These are phyloP conservation scores for Acanthurus lineatus DNA, from an alignment of 2,797 vertebrate species.

Conservation along the genomic window DNA sequence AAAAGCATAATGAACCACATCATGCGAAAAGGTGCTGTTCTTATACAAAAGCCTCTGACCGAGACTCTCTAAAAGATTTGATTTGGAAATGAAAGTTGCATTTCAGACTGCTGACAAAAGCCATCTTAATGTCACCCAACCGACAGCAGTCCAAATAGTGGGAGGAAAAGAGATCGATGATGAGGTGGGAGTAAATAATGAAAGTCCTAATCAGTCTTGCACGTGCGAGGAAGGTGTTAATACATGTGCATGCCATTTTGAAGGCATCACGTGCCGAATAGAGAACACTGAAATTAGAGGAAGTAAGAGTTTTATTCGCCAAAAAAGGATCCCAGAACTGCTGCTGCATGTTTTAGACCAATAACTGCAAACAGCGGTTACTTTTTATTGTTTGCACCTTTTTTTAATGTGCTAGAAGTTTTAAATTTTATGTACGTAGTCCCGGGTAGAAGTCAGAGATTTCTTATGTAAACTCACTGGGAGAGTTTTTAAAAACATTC, in stretches of 20 bases:
- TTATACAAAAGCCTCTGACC: not conserved
- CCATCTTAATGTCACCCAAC: not conserved
- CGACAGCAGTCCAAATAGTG: not conserved
- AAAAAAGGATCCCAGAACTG: not conserved
- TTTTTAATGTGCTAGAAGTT: not conserved
- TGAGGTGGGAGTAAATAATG: slow-evolving; percentile 35
- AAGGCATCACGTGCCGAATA: slow-evolving; percentile 54
- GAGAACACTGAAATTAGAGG: slow-evolving; percentile 43
- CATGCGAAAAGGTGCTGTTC: not conserved
- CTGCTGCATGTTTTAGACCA: not conserved
- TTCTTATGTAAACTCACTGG: too few species aligned
- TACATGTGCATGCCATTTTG: slow-evolving; percentile 53
- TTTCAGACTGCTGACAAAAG: slow-evolving; percentile 34
- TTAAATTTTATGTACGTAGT: not conserved
- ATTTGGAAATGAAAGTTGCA: not conserved
- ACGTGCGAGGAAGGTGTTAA: slow-evolving; percentile 58
- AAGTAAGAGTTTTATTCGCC: slow-evolving; percentile 14
- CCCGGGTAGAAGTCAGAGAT: not conserved
- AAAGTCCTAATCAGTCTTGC: slow-evolving; percentile 47
- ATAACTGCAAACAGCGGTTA: not conserved
- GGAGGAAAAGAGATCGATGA: slow-evolving; percentile 27
- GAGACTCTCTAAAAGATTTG: not conserved
- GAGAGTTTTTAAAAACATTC: not conserved
- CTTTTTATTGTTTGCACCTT: not conserved
- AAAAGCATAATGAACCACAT: not conserved